Conservation (phyloP, 1,140 invertebrate species). For the Sinella curviseta region DNA sequence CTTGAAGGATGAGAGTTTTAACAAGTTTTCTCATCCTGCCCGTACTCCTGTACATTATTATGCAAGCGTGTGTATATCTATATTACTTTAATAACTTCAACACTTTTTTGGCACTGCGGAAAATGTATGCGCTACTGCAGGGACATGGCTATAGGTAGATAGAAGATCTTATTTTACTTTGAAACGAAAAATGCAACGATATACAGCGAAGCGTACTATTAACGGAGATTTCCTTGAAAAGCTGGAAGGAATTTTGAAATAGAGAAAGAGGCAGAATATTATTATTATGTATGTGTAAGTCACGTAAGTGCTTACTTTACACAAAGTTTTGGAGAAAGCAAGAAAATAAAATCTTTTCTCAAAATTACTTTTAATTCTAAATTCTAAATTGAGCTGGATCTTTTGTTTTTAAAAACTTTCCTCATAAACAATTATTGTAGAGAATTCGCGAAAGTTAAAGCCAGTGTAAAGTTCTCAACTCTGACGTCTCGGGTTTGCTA, state of each 20-base stretch:
- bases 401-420: neutral
- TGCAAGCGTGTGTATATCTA: neutral
- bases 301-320: neutral
- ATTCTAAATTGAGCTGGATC: neutral
- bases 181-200: too few species aligned
- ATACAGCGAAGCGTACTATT: too few species aligned
- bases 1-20: constrained; percentile 2
- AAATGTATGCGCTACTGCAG: neutral
- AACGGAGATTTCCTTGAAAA: neutral
- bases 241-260: neutral
- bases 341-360: neutral
- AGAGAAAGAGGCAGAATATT: neutral
- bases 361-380: neutral
- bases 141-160: neutral
- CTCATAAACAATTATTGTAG: constrained; percentile 21
- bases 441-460: too few species aligned
- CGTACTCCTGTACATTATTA: neutral
- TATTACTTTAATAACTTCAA: neutral
- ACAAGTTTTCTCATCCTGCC: neutral
- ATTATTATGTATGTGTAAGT: too few species aligned
- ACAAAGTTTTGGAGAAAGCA: neutral
- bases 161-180: neutral
- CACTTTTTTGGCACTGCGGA: neutral
- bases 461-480: neutral
- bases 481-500: neutral